Percentiles rank a stretch among this genome's conserved stretches.
These are phyloP conservation scores for Dipodomys merriami DNA, from an alignment of 2,113 vertebrate species.

Conservation along the genomic window DNA sequence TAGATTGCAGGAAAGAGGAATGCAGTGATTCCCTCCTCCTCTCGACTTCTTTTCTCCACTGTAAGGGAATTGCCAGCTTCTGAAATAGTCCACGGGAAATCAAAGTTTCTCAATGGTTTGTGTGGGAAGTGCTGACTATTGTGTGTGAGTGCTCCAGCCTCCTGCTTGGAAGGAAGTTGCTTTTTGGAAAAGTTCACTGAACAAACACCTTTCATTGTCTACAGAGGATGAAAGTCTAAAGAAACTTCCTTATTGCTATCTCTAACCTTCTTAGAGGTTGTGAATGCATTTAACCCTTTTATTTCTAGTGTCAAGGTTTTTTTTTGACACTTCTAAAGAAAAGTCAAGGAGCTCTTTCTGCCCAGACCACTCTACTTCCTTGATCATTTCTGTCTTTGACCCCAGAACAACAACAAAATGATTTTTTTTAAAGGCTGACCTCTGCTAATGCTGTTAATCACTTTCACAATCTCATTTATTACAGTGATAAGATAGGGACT, in stretches of 20 bases:
- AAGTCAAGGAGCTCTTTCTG: neutral
- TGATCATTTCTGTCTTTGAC: neutral
- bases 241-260: conserved; percentile 67
- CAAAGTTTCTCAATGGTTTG: conserved; percentile 65
- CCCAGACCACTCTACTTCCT: too few relatives aligned
- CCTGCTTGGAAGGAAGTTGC: conserved; percentile 71
- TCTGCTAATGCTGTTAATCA: conserved; percentile 41
- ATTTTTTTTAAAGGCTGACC: neutral
- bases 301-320: neutral
- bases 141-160: conserved; percentile 58
- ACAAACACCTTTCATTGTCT: conserved; percentile 79
- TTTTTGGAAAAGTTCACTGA: conserved; percentile 66
- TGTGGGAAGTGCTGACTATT: conserved; percentile 71
- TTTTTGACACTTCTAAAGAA: neutral
- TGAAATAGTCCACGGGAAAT: conserved; percentile 74
- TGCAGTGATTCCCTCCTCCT: conserved; percentile 24
- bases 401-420: neutral
- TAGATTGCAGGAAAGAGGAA: conserved; percentile 58
- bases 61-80: conserved; percentile 38
- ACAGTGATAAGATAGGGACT: neutral
- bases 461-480: conserved; percentile 42
- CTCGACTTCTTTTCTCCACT: conserved; percentile 54
- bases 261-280: neutral
- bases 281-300: conserved; percentile 70
- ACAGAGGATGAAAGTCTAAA: conserved; percentile 42